phyloP scores from a whole-genome alignment of 1,140 invertebrate species.

The Aphidius ervi region DNA sequence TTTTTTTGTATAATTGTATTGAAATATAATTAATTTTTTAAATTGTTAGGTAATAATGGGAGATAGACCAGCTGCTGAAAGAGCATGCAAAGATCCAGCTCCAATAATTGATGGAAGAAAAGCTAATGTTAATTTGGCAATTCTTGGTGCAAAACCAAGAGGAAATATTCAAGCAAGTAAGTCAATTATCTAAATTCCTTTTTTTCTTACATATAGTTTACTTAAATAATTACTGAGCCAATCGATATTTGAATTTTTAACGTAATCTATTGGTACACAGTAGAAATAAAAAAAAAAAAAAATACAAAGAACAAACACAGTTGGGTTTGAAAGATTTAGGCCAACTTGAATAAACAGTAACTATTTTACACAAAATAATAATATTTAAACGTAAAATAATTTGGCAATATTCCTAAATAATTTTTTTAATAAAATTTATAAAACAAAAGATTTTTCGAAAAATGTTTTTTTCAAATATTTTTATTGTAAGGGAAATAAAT shows the following conservation, averaged over 20 bases:
- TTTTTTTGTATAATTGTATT: background rate
- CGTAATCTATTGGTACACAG: too few species aligned
- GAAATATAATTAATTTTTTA: background rate
- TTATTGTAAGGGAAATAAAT: background rate
- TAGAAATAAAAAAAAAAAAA: too few species aligned
- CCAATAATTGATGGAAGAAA: constrained; percentile 98
- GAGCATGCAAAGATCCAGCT: constrained; percentile 96
- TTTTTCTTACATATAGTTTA: background rate
- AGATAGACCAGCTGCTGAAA: constrained; percentile 84
- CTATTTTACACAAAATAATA: background rate
- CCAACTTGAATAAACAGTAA: background rate
- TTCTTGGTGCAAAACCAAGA: constrained; percentile 92
- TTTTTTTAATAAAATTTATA: constrained; percentile 40
- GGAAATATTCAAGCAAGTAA: constrained; percentile 78
- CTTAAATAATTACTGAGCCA: background rate
- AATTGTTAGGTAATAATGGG: constrained; percentile 89
- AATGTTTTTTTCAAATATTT: background rate
- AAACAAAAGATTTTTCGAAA: constrained; percentile 13
- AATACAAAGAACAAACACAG: too few species aligned
- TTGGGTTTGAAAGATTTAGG: background rate
- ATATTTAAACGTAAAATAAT: constrained; percentile 7
- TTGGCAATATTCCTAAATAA: constrained; percentile 28
- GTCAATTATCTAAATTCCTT: constrained; percentile 30
- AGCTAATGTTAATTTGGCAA: constrained; percentile 97
- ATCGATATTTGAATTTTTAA: constrained; percentile 11